A percentile compares a stretch with the other conserved stretches of the same genome.
phyloP scores from a whole-genome alignment of 2,888 invertebrate species.

The Epiblema foenella region DNA sequence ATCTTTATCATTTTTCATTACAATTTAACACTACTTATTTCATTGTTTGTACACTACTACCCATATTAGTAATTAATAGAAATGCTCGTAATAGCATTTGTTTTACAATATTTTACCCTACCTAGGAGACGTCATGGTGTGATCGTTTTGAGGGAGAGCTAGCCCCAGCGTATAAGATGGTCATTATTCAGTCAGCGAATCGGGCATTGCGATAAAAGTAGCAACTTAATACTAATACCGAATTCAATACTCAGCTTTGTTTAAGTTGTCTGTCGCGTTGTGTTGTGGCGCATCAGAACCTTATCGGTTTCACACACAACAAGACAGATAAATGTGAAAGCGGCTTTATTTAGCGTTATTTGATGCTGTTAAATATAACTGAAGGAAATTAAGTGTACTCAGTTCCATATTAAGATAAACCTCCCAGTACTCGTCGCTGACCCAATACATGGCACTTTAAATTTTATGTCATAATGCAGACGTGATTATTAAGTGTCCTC shows the following conservation, averaged over 20 bases:
- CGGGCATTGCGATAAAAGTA: background rate
- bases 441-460: too few relatives aligned
- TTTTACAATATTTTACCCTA: background rate
- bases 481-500: too few relatives aligned
- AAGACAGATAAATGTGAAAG: too few relatives aligned
- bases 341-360: too few relatives aligned
- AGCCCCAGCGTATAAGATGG: background rate
- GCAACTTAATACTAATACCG: background rate
- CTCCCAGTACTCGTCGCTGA: too few relatives aligned
- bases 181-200: background rate
- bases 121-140: background rate
- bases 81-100: constrained; percentile 16
- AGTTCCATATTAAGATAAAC: background rate
- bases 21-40: too few relatives aligned
- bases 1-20: too few relatives aligned
- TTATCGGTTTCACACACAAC: too few relatives aligned
- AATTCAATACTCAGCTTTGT: too few relatives aligned
- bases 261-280: background rate
- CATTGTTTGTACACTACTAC: too few relatives aligned
- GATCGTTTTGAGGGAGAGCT: background rate
- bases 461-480: too few relatives aligned
- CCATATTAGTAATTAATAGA: background rate
- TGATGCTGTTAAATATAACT: background rate
- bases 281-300: too few relatives aligned
- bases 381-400: background rate